Evolutionary conservation across 2,797 vertebrate genomes (phyloP).

Genomic region (Crypturellus tataupa): DNA sequence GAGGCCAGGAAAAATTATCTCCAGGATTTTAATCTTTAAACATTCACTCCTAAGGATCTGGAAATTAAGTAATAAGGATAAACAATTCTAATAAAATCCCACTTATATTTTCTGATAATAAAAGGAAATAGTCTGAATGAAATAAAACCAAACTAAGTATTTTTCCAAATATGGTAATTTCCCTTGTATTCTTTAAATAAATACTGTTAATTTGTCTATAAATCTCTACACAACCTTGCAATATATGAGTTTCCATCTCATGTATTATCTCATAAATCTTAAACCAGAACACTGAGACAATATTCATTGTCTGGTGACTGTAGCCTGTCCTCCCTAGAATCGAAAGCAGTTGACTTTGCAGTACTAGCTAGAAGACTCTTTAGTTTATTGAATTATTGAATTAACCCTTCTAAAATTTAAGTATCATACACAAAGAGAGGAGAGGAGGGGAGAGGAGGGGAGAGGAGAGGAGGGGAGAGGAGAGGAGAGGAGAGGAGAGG

Average conservation of each 20-base stretch:
- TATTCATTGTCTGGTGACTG: not conserved
- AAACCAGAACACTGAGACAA: not conserved
- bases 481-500: no score
- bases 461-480: no score
- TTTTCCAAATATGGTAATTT: not conserved
- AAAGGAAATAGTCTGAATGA: not conserved
- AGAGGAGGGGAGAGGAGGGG: no score
- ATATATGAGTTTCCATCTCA: not conserved
- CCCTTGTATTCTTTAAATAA: not conserved
- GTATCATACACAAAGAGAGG: not conserved
- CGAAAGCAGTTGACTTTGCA: not conserved
- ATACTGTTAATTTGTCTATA: not conserved
- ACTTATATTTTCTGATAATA: not conserved
- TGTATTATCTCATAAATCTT: not conserved
- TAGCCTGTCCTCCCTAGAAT: not conserved
- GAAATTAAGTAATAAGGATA: not conserved
- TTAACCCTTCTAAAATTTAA: not conserved
- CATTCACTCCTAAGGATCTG: not conserved
- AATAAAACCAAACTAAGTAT: not conserved
- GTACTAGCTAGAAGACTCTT: not conserved
- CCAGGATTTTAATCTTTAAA: not conserved
- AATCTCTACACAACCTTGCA: not conserved
- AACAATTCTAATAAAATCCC: not conserved
- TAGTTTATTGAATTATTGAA: not conserved
- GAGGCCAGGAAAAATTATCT: not conserved